Base-by-base conservation (phyloP, 1,140 invertebrate species). In the Coptotermes formosanus region DNA sequence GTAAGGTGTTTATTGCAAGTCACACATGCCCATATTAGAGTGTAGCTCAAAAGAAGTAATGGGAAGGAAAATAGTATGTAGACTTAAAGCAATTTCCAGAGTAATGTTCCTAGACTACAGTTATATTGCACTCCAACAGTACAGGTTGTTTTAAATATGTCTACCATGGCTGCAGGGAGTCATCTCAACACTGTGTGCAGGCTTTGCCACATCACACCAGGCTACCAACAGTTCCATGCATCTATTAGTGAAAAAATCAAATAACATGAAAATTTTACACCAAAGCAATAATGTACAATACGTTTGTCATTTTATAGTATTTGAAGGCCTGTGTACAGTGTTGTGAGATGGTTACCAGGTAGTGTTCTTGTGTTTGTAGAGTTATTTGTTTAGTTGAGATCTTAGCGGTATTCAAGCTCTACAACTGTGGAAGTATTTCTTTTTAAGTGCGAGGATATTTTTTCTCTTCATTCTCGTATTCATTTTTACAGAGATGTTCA, bases 71-170 rank as follows among this genome's bases (percentile, higher is more conserved):
- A 84, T 45, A n/a, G 48, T 84, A 84, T 11, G 83, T 84, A 84
- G 83, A 84, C 48, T 59, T 59, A n/a, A 59, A 84, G n/a, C 30
- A 83, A 21, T 44, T 44, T 45, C 30, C 45, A 52, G 52, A 52
- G 52, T 32, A 84, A 84, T 84, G 83, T 84, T 84, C 83, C 83
- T 84, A 84, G 83, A 84, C 30, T 84, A 84, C 16, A 21, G 19
- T 48, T 48, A 48, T 48, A 16, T 55, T 16, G 23, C 43, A 83
- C 45, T 43, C 81, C 45, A 45, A 59, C 44, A 52, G n/a, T 52
- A 84, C 83, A 52, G n/a, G 45, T 84, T 84, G 30, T 52, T 52
- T 52, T 32, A 84, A 83, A 84, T 84, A 45, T 45, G 12, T 83
- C 19, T 43, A 84, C 83, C 83, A 84, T 84, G 83, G 83, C 83